Base-by-base conservation (phyloP, 2,888 invertebrate genomes). In the Heliconius aoede region DNA sequence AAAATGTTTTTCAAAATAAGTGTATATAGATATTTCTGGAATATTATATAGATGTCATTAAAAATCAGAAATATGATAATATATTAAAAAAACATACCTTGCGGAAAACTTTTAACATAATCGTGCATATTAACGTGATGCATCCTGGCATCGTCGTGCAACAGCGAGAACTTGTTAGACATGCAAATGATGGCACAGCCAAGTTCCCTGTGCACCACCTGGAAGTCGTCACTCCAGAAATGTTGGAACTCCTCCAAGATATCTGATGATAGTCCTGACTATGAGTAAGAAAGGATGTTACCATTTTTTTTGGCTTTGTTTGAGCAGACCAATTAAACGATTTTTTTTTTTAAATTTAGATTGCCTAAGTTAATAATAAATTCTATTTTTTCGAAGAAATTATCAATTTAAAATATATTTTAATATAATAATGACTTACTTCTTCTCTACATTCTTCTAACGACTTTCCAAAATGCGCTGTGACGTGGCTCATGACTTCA, bases 161-260 rank as follows among this genome's bases (percentile, higher is more conserved):
- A 82, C 61, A 94, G 85, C 0, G 89, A 87, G 83, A 94, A 92
- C 87, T 93, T 93, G 85, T 93, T 90, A 82, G 91, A 91, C 94
- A 94, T 94, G 86, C 94, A 94, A 85, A 94, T 91, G 84, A 94
- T 88, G 77, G 94, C 93, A 77, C 94, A 94, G 83, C 94, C 94
- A 67, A 94, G 87, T 86, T 94, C 94, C 2, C 94, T 89, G 83
- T 94, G 92, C 51, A 92, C 92, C 80, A 94, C 89, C 76, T 93
- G 91, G 81, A 93, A 94, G 76, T 93, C 91, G 55, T 93, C 93
- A 77, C 89, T 87, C 94, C 94, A 94, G 86, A 93, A 94, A 81
- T 94, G 91, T 76, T 92, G 86, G 87, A 94, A 94, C 82, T 93
- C 90, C 30, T 93, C 91, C 84, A 94, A 78, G 7, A 93, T 75